Conservation (phyloP, 2,888 invertebrate species). For the Strigamia maritima region DNA sequence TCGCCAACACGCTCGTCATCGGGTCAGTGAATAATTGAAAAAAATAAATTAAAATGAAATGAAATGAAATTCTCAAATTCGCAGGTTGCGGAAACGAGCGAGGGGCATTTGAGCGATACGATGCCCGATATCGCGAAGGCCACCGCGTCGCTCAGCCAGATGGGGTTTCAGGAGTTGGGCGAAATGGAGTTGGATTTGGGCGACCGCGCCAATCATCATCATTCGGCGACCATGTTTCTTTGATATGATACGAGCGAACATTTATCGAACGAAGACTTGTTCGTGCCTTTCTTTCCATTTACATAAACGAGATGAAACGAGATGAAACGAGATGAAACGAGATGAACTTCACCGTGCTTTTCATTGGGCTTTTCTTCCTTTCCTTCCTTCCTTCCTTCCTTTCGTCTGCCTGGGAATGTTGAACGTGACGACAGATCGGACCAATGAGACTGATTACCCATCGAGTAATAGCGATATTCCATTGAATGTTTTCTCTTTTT, state of each 20-base stretch:
- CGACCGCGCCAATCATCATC: constrained; percentile 56
- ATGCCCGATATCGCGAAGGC: constrained; percentile 84
- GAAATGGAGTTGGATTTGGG: constrained; percentile 79
- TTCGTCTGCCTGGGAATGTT: no score
- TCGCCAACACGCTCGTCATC: constrained; percentile 49
- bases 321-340: no score
- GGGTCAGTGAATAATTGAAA: constrained; percentile 50
- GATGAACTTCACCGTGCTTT: no score
- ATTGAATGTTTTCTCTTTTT: background rate
- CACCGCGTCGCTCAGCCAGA: constrained; percentile 67
- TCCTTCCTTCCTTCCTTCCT: no score
- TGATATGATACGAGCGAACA: no score
- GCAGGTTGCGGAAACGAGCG: constrained; percentile 56
- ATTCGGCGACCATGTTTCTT: constrained; percentile 46
- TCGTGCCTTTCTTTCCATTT: background rate
- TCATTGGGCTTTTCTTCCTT: no score
- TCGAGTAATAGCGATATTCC: no score
- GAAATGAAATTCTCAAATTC: no score
- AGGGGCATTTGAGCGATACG: constrained; percentile 72
- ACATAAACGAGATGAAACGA: no score
- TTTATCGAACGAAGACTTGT: background rate
- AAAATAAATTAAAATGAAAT: no score
- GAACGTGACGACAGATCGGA: no score
- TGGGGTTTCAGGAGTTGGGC: constrained; percentile 61
- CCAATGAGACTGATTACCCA: no score